phyloP scores from a whole-genome alignment of 35 echinoderm and acorn worm genomes.

The Lytechinus pictus region DNA sequence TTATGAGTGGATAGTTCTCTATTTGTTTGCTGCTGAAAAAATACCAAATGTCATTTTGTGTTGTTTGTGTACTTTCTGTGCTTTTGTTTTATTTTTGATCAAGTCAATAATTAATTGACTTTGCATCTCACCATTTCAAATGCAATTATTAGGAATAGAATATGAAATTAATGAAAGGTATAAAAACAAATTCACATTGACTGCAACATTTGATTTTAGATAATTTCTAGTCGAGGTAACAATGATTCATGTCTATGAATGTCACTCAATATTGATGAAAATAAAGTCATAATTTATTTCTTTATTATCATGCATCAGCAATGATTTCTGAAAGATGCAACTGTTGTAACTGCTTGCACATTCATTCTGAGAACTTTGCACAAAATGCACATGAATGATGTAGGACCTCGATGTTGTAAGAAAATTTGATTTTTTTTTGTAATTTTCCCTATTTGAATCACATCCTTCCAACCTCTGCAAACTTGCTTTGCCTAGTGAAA shows the following conservation, averaged over 20 bases:
- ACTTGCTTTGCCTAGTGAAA: too few species aligned
- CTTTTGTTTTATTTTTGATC: not conserved
- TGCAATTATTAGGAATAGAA: not conserved
- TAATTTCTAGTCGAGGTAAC: too few species aligned
- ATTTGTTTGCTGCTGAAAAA: slow-evolving; percentile 19
- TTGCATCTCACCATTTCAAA: not conserved
- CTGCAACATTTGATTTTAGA: not conserved
- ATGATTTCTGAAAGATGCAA: too few species aligned
- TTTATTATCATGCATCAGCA: too few species aligned
- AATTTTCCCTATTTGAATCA: not conserved
- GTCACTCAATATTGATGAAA: too few species aligned
- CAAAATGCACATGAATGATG: not conserved
- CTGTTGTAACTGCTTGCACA: too few species aligned
- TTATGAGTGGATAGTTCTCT: not conserved
- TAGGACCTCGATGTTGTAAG: not conserved
- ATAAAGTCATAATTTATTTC: too few species aligned
- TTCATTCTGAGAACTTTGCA: too few species aligned
- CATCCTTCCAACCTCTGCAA: too few species aligned
- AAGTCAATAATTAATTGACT: not conserved
- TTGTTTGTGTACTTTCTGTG: slow-evolving; percentile 1
- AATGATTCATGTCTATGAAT: too few species aligned
- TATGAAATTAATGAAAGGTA: not conserved
- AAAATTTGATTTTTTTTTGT: too few species aligned
- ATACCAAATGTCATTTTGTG: not conserved
- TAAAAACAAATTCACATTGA: not conserved